Evolutionary conservation across 1,140 invertebrate species (phyloP).

Genomic region (Chymomyza costata): DNA sequence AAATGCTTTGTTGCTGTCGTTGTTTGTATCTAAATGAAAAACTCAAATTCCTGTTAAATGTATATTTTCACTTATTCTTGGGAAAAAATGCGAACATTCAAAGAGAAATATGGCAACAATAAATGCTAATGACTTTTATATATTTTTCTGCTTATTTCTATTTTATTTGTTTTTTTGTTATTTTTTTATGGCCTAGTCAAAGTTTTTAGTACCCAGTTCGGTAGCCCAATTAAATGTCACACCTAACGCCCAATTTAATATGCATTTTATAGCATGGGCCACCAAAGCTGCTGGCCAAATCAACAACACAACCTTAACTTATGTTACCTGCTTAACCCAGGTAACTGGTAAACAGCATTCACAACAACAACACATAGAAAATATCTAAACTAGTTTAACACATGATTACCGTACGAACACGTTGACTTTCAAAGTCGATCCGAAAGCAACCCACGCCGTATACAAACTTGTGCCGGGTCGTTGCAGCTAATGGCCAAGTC

Average conservation of each 20-base stretch:
- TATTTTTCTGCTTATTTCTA: constrained; percentile 10
- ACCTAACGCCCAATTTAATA: constrained; percentile 32
- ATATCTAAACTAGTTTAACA: constrained; percentile 61
- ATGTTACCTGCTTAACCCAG: no score
- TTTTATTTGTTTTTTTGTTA: constrained; percentile 7
- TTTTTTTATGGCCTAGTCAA: background rate
- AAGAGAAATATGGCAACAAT: no score
- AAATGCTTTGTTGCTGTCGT: no score
- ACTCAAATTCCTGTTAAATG: background rate
- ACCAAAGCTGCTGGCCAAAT: constrained; percentile 57
- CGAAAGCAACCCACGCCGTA: constrained; percentile 47
- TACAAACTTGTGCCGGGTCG: no score
- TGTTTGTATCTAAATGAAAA: no score
- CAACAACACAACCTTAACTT: no score
- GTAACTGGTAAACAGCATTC: no score
- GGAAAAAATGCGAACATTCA: no score
- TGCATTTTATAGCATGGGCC: constrained; percentile 19
- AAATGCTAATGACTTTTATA: constrained; percentile 8
- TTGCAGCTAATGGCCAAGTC: constrained; percentile 47
- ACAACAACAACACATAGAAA: constrained; percentile 26
- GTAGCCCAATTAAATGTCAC: constrained; percentile 43
- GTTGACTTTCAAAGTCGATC: constrained; percentile 53
- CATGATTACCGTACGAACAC: constrained; percentile 43
- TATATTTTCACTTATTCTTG: no score
- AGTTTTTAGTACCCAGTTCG: constrained; percentile 17